These are phyloP conservation scores for Drosophila sulfurigaster DNA, from an alignment of 1,140 invertebrate species.

Conservation along the genomic window DNA sequence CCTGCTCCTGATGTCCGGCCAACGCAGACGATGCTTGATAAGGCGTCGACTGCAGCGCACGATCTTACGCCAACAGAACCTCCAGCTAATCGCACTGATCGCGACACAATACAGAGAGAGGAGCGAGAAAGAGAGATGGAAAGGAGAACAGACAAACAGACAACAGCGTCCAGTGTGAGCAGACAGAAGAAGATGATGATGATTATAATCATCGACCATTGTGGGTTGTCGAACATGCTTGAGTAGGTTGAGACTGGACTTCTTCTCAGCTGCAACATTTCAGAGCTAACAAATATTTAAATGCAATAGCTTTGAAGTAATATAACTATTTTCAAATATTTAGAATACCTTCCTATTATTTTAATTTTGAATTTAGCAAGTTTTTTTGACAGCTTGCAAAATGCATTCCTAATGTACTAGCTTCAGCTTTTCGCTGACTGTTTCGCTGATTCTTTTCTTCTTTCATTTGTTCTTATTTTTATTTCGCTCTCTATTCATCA, in stretches of 20 bases:
- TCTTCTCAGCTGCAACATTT: not conserved
- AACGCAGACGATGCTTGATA: slow-evolving; percentile 47
- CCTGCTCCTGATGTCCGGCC: slow-evolving; percentile 32
- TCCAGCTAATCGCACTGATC: slow-evolving; percentile 49
- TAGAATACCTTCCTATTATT: too few species aligned
- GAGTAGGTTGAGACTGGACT: slow-evolving; percentile 20
- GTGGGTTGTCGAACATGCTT: slow-evolving; percentile 35
- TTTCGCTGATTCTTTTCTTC: too few species aligned
- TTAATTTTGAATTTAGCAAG: too few species aligned
- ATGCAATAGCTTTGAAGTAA: too few species aligned
- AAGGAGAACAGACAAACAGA: slow-evolving; percentile 1
- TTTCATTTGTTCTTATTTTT: too few species aligned
- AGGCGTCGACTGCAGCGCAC: slow-evolving; percentile 34
- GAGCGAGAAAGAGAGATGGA: slow-evolving; percentile 11
- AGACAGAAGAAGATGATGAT: slow-evolving; percentile 23
- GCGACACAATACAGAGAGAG: slow-evolving; percentile 24
- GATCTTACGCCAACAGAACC: slow-evolving; percentile 45
- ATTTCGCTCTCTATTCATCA: too few species aligned
- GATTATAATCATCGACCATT: slow-evolving; percentile 3
- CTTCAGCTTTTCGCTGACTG: too few species aligned
- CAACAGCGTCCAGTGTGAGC: slow-evolving; percentile 4
- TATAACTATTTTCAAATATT: too few species aligned
- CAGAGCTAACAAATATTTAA: not conserved
- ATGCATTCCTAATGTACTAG: too few species aligned
- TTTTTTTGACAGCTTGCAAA: too few species aligned